Percentiles rank a stretch among this genome's conserved stretches.
Conservation (phyloP, 2,113 vertebrate species). For the Ceuthmochares aereus region DNA sequence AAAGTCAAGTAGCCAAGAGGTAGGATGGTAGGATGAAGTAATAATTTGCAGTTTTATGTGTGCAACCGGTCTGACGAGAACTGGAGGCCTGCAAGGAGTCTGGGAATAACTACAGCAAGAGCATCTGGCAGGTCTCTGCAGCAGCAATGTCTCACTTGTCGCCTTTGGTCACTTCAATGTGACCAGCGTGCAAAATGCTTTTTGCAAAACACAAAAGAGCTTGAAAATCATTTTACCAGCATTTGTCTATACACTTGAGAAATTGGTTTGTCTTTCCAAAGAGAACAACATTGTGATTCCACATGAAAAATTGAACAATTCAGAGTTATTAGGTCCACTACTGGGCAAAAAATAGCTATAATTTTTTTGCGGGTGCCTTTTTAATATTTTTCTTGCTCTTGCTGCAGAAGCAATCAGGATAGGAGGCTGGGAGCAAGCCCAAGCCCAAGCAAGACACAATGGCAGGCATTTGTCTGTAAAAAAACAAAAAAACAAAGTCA, state of each 20-base stretch:
- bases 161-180: background rate
- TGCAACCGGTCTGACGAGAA: background rate
- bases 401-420: background rate
- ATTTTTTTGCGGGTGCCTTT: background rate
- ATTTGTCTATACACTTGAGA: background rate
- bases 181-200: background rate
- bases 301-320: background rate
- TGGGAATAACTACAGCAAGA: background rate
- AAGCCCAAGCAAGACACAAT: background rate
- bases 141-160: background rate
- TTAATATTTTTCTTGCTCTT: background rate
- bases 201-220: background rate
- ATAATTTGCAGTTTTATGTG: background rate
- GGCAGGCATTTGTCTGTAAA: background rate
- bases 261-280: background rate
- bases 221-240: background rate
- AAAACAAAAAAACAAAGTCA: background rate
- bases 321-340: background rate
- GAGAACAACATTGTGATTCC: background rate
- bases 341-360: background rate
- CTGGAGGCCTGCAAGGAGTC: background rate
- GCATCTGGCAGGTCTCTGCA: background rate
- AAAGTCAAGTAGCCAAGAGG: background rate
- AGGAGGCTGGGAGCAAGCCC: background rate
- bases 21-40: constrained; percentile 1